A percentile compares a stretch with the other conserved stretches of the same genome.
Conservation (phyloP, 2,888 invertebrate genomes). For the Neocrepidodera transversa region DNA sequence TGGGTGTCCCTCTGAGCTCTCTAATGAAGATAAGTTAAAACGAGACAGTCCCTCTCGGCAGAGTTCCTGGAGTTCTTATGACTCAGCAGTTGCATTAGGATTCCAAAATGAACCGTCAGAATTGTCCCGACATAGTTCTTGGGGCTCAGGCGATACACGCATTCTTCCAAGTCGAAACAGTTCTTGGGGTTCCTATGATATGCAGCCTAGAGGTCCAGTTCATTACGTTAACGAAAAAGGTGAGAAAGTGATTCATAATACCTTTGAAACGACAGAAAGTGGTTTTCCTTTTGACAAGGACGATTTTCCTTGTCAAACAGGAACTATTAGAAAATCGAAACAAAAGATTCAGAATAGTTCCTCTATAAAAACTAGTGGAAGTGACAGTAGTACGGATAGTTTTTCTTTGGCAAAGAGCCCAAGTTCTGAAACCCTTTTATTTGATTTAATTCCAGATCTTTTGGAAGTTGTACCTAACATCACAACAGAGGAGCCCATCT, state of each 20-base stretch:
- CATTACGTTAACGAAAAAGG: conserved; percentile 56
- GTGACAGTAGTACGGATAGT: conserved; percentile 39
- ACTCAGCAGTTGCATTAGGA: conserved; percentile 76
- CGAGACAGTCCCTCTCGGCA: conserved; percentile 70
- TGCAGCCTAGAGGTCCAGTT: conserved; percentile 59
- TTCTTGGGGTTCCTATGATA: conserved; percentile 77
- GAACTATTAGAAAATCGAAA: conserved; percentile 75
- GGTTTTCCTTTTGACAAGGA: conserved; percentile 66
- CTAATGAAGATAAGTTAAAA: conserved; percentile 45
- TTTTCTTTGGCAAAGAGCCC: conserved; percentile 51
- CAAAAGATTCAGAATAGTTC: conserved; percentile 71
- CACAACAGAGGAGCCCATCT: conserved; percentile 43
- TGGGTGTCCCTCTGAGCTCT: conserved; percentile 37
- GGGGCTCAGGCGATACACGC: conserved; percentile 79
- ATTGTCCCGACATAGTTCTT: conserved; percentile 79
- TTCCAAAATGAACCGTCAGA: conserved; percentile 65
- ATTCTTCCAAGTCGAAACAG: conserved; percentile 72
- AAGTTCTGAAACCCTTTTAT: conserved; percentile 54
- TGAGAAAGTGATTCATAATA: conserved; percentile 46
- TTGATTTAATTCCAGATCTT: conserved; percentile 35
- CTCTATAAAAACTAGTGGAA: conserved; percentile 44
- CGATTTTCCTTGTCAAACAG: conserved; percentile 71
- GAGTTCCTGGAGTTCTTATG: conserved; percentile 80
- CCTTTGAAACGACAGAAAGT: conserved; percentile 44
- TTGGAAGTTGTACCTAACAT: conserved; percentile 50